Evolutionary conservation across 2,113 vertebrate species (phyloP), one percentile per base, ranked within the genome.

Genomic region (Sarotherodon lohbergeri): DNA sequence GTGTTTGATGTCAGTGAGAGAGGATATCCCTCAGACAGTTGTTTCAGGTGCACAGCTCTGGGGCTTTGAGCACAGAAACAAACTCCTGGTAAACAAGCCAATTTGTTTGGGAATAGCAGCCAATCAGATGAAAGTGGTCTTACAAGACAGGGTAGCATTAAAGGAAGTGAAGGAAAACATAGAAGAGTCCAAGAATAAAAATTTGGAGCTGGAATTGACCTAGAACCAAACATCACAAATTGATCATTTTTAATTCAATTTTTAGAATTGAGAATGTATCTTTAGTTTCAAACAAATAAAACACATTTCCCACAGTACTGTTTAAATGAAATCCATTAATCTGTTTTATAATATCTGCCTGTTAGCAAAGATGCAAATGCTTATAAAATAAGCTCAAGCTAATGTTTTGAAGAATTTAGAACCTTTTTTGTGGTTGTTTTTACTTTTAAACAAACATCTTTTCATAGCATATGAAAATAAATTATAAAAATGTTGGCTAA

Each of bases 1-100:
- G 16, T 5, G 46, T 78, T 50, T 78, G 46, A 32, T n/a, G 71
- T 78, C 43, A 78, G 24, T 76, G 71, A 76, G 46, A 52, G 27
- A 52, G 43, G 43, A 78, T 50, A 19, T 50, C 24, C 16, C 71
- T 50, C 43, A 50, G 43, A 73, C 13, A 48, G 24, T 19, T 48
- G 12, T 76, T 29, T 76, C 43, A 76, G 43, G 43, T 11, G 24
- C n/a, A 48, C 14, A 73, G 68, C 9, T 48, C 5, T 71, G 16
- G 1, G 66, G 66, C 43, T 46, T 43, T 27, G 36, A 6, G 39
- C 39, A 73, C 39, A 73, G 22, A 46, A 46, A 11, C 43, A 0
- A 46, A 48, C 41, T 32, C 16, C 24, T 78, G 0, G 17, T n/a
- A 27, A 1, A 50, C 27, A 52, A 78, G 32, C 6, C 17, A 19